Evolutionary conservation across 2,797 vertebrate genomes (phyloP).

Genomic region (Denticeps clupeoides): DNA sequence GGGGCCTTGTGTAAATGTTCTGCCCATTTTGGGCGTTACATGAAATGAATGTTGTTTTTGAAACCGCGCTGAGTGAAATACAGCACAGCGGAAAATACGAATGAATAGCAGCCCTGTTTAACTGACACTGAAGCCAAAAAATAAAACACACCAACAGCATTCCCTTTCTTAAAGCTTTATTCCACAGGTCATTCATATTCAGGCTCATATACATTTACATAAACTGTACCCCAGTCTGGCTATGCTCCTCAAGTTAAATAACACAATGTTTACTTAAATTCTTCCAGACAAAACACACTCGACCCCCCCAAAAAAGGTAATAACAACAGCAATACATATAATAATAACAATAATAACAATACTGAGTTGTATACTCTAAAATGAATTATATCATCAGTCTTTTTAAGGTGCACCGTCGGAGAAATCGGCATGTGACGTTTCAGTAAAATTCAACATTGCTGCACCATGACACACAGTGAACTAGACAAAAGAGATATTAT

Average conservation of each 20-base stretch:
- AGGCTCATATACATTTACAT: constrained; percentile 87
- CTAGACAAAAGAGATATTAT: constrained; percentile 39
- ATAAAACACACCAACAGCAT: not conserved
- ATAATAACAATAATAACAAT: constrained; percentile 23
- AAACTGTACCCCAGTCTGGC: constrained; percentile 59
- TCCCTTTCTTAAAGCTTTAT: constrained; percentile 67
- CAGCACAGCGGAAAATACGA: not conserved
- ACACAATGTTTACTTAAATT: no score
- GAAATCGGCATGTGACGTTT: constrained; percentile 50
- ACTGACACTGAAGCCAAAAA: not conserved
- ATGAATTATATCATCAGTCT: constrained; percentile 62
- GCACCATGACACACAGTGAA: constrained; percentile 45
- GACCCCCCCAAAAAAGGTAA: constrained; percentile 53
- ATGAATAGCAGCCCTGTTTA: not conserved
- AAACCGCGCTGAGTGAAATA: no score
- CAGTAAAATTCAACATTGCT: constrained; percentile 44
- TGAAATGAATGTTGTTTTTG: no score
- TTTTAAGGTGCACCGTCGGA: constrained; percentile 85
- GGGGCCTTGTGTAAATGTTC: no score
- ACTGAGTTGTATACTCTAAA: constrained; percentile 43
- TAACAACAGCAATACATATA: constrained; percentile 41
- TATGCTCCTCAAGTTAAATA: constrained; percentile 73
- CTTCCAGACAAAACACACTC: constrained; percentile 55
- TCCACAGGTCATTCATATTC: constrained; percentile 59
- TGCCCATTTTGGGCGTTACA: no score